Conservation (phyloP, 2,113 vertebrate genomes). For the Proterorhinus semilunaris region DNA sequence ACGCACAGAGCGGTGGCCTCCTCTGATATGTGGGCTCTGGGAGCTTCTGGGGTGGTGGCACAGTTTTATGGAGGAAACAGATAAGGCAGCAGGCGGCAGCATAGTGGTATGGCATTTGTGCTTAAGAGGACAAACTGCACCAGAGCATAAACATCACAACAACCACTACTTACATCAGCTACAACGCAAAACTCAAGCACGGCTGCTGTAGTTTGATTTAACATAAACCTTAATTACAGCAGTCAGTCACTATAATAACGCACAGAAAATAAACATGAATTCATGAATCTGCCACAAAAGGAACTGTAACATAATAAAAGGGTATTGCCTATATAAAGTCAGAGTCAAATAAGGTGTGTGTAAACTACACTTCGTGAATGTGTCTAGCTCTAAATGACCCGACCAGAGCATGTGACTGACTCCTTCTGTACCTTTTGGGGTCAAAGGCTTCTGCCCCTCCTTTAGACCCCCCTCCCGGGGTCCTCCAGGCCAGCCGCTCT, state of each 20-base stretch:
- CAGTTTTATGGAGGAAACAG: conserved; percentile 64
- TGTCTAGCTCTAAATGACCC: not conserved
- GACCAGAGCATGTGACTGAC: not conserved
- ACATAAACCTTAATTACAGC: not conserved
- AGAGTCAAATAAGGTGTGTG: too few species aligned
- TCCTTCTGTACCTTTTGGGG: conserved; percentile 87
- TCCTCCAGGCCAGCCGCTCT: conserved; percentile 97
- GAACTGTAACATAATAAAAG: not conserved
- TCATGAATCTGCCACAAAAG: not conserved
- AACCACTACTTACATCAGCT: conserved; percentile 9
- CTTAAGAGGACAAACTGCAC: conserved; percentile 53
- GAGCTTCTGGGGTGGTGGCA: conserved; percentile 62
- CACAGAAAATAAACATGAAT: not conserved
- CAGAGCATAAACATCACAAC: conserved; percentile 57
- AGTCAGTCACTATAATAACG: not conserved
- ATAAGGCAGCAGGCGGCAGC: conserved; percentile 61
- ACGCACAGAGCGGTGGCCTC: conserved; percentile 75
- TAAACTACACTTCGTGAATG: too few species aligned
- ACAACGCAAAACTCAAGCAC: not conserved
- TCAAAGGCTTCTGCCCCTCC: conserved; percentile 95
- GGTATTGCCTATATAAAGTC: not conserved
- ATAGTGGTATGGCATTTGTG: conserved; percentile 62
- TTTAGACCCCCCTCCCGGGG: conserved; percentile 95
- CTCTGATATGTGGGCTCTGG: conserved; percentile 70
- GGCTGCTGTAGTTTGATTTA: not conserved